Evolutionary conservation across 2,797 vertebrate species (phyloP).

Genomic region (Notoglanidium macrostoma): DNA sequence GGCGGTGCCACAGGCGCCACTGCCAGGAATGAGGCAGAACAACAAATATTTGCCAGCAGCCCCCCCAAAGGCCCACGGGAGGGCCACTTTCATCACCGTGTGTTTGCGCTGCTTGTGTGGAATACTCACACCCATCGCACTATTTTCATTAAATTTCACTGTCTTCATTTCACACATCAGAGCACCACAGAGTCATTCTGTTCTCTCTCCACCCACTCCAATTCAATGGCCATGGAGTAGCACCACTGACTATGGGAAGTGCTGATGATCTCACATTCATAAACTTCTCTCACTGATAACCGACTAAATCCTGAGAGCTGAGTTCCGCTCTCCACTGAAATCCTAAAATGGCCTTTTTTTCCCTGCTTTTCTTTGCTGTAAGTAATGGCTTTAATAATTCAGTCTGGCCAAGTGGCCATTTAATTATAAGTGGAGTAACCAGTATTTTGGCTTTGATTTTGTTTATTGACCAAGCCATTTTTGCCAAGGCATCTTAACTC

Average conservation of each 20-base stretch:
- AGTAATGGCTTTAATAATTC: neutral
- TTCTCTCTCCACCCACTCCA: constrained; percentile 41
- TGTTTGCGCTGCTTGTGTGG: constrained; percentile 52
- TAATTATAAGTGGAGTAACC: constrained; percentile 65
- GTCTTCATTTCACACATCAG: constrained; percentile 66
- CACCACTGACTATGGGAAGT: constrained; percentile 26
- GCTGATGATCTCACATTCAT: constrained; percentile 45
- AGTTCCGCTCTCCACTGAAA: constrained; percentile 38
- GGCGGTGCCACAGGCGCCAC: constrained; percentile 29
- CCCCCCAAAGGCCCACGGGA: constrained; percentile 49
- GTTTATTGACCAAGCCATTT: constrained; percentile 63
- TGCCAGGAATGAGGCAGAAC: constrained; percentile 51
- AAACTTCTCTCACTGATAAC: constrained; percentile 36
- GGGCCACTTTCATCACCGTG: constrained; percentile 37
- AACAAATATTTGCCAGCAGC: constrained; percentile 59
- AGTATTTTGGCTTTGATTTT: constrained; percentile 53
- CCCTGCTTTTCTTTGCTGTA: constrained; percentile 7
- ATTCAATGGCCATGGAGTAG: neutral
- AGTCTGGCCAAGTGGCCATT: constrained; percentile 57
- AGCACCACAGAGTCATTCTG: constrained; percentile 3
- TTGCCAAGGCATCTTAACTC: constrained; percentile 51
- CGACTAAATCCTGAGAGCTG: constrained; percentile 24
- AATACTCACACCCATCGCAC: constrained; percentile 47
- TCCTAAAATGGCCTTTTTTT: constrained; percentile 21
- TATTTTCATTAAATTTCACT: constrained; percentile 64